These are phyloP conservation scores for Lagria hirta DNA, from an alignment of 2,888 invertebrate species.

Conservation along the genomic window DNA sequence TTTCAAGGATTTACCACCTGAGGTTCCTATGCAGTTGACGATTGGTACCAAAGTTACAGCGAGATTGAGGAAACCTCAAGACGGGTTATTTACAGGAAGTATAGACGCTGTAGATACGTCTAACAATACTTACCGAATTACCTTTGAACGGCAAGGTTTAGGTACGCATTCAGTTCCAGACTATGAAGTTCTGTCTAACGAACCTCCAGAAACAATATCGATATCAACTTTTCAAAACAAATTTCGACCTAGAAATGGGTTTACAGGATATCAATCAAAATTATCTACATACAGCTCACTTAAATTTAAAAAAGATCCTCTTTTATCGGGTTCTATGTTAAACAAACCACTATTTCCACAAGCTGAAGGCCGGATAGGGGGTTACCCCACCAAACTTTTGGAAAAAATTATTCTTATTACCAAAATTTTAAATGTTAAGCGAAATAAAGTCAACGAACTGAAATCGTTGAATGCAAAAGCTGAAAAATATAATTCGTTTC, in stretches of 20 bases:
- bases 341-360: constrained; percentile 43
- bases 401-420: constrained; percentile 85
- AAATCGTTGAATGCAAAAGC: constrained; percentile 89
- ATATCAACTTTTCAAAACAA: constrained; percentile 81
- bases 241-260: constrained; percentile 69
- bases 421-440: constrained; percentile 82
- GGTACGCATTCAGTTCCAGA: constrained; percentile 96
- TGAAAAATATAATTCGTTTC: constrained; percentile 81
- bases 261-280: constrained; percentile 50
- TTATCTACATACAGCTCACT: constrained; percentile 52
- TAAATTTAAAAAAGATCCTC: constrained; percentile 66
- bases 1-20: constrained; percentile 87
- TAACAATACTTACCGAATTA: constrained; percentile 91
- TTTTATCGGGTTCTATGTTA: constrained; percentile 60
- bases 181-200: constrained; percentile 93
- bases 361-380: constrained; percentile 66
- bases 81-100: constrained; percentile 85
- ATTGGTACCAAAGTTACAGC: constrained; percentile 95
- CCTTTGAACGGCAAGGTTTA: constrained; percentile 88
- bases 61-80: constrained; percentile 86
- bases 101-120: constrained; percentile 96
- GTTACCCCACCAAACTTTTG: constrained; percentile 81
- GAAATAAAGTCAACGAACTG: constrained; percentile 75
- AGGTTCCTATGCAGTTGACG: constrained; percentile 92
- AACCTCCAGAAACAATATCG: constrained; percentile 87